Base-by-base conservation (phyloP, 2,888 invertebrate species). In the Horisme vitalbata region DNA sequence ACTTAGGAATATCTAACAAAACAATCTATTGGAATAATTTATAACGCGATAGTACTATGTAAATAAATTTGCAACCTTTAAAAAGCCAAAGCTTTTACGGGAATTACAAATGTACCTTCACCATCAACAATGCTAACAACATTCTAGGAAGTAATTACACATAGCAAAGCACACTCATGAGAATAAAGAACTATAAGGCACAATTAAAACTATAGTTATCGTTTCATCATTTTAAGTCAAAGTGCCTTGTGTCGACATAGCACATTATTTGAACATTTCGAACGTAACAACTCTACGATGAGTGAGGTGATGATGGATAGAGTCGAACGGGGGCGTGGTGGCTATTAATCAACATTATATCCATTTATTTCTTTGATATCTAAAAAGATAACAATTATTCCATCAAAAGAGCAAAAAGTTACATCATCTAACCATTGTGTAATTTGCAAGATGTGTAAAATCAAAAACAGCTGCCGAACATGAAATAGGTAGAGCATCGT, bases 401-500 rank as follows among this genome's bases (percentile, higher is more conserved):
- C 66, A 66, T 75, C 72, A 70, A 69, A 65, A 15, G n/a, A 38
- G 26, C 27, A 57, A 65, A 65, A 67, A 60, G 67, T 83, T 80
- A 71, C 74, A 72, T 76, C 75, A 82, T 63, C 64, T 67, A 82
- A 75, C 71, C 66, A 76, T 82, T 78, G 77, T 72, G 60, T 63
- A 70, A 75, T 46, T 74, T 71, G 57, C 63, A 70, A 72, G 73
- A 54, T 68, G 68, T 65, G 68, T 68, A 61, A 48, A 70, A 71
- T n/a, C 65, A 67, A 71, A 65, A 66, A 68, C 69, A 65, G 65
- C 62, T 67, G 62, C 63, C 67, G 64, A 80, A 79, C 67, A 71
- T 69, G 32, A 78, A 76, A 75, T 79, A 71, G n/a, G n/a, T n/a
- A n/a, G 75, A 68, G 67, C 77, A 68, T 75, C 77, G 79, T 83